Base-by-base conservation (phyloP, 2,797 vertebrate species). In the Anisognathus igniventris region DNA sequence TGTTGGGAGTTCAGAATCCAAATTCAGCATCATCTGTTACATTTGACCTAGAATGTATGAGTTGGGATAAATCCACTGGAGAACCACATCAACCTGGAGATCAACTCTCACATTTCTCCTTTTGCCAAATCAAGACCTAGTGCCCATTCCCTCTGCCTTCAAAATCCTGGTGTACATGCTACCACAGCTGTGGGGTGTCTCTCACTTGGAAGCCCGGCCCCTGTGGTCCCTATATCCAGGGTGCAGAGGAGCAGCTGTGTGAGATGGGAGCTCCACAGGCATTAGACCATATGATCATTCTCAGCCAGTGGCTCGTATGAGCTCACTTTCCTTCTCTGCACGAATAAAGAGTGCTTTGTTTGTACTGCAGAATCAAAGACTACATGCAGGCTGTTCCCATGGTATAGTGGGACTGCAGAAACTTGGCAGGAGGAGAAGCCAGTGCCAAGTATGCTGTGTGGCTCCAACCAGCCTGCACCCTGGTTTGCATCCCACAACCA, bases 281-380 rank as follows among this genome's bases (percentile, higher is more conserved):
- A n/a, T 21, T 54, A 35, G 47, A 78, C 66, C 86, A 60, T 57
- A 42, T 17, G 72, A 90, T 56, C 60, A 7, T 50, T 81, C 56
- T 60, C 85, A 85, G 77, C 54, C 66, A 66, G 56, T n/a, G 67
- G 77, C 51, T 94, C 44, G 6, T 30, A 84, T 79, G 80, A 95
- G 70, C 77, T 95, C 92, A 72, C 67, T 93, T 91, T 92, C 56
- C 83, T 40, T 72, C 77, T 84, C 62, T 0, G 0, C 30, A 3
- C 0, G 10, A 81, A 95, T 84, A 96, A 90, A 86, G 90, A 75
- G 23, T 12, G 70, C 84, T 82, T 96, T 96, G 92, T 96, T 76
- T 61, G 42, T 24, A 10, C 65, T 66, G 71, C 40, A 66, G 80
- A 84, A 86, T 68, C 51, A 75, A 74, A 86, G 70, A 30, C 54